These are phyloP conservation scores for Poeciliopsis turrubarensis DNA, from an alignment of 2,113 vertebrate species.

Conservation along the genomic window DNA sequence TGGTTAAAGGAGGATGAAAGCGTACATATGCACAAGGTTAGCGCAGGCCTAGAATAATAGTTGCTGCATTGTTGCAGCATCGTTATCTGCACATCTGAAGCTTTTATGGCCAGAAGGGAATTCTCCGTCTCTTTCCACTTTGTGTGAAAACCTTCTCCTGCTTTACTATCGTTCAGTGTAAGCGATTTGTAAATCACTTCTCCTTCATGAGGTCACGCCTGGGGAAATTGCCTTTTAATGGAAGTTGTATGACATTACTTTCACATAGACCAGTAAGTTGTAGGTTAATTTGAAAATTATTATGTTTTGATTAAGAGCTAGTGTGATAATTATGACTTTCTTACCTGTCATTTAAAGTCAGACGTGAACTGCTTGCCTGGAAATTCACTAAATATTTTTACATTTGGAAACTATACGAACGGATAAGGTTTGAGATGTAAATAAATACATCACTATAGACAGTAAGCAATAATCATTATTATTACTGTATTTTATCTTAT, in stretches of 20 bases:
- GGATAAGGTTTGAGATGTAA: too few relatives aligned
- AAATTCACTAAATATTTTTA: not conserved
- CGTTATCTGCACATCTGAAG: conserved; percentile 58
- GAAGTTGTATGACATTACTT: not conserved
- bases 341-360: not conserved
- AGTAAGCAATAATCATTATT: too few relatives aligned
- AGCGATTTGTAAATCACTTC: not conserved
- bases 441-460: too few relatives aligned
- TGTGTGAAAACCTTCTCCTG: conserved; percentile 4
- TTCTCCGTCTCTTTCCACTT: conserved; percentile 14
- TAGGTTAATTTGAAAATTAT: not conserved
- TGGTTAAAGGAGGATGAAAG: conserved; percentile 16
- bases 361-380: not conserved
- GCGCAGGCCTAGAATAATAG: conserved; percentile 11
- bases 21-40: conserved; percentile 6
- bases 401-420: too few relatives aligned
- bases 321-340: not conserved
- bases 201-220: not conserved
- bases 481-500: too few relatives aligned
- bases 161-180: conserved; percentile 5
- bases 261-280: not conserved
- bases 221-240: not conserved
- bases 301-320: not conserved
- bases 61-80: conserved; percentile 53
- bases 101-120: conserved; percentile 40